These are phyloP conservation scores for Rhyacophila evoluta DNA, from an alignment of 2,888 invertebrate species.

Conservation along the genomic window DNA sequence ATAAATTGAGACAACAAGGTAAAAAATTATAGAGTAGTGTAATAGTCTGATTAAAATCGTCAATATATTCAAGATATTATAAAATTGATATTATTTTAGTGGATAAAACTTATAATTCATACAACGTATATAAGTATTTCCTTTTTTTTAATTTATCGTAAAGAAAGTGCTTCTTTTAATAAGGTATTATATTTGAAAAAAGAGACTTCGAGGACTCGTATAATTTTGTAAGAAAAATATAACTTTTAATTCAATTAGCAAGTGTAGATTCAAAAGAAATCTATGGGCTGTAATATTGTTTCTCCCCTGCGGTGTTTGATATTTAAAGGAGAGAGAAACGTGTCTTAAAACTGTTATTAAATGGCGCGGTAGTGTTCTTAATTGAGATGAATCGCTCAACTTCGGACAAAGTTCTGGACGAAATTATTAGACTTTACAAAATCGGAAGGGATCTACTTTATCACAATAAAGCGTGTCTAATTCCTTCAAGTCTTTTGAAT, in stretches of 20 bases:
- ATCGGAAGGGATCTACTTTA: slow-evolving; percentile 27
- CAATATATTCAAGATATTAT: too few species aligned
- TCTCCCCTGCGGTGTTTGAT: slow-evolving; percentile 19
- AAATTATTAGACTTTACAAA: slow-evolving; percentile 48
- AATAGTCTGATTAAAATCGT: too few species aligned
- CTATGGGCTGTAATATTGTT: background rate
- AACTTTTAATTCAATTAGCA: slow-evolving; percentile 4
- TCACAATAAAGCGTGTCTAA: background rate
- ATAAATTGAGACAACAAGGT: too few species aligned
- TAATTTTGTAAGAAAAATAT: background rate
- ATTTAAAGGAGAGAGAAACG: slow-evolving; percentile 28
- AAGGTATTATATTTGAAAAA: background rate
- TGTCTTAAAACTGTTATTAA: slow-evolving; percentile 51
- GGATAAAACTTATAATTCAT: too few species aligned
- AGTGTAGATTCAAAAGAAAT: background rate
- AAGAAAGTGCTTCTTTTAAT: background rate
- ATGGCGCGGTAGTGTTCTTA: slow-evolving; percentile 46
- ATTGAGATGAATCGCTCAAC: slow-evolving; percentile 53
- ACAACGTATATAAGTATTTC: too few species aligned
- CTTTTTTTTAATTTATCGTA: too few species aligned
- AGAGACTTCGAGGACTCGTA: background rate
- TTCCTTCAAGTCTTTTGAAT: background rate
- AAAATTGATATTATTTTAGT: too few species aligned
- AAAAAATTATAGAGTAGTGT: too few species aligned
- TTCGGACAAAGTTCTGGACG: slow-evolving; percentile 43